Evolutionary conservation across 2,113 vertebrate species (phyloP), one percentile per base, ranked within the genome.

Genomic region (Aphyosemion australe): DNA sequence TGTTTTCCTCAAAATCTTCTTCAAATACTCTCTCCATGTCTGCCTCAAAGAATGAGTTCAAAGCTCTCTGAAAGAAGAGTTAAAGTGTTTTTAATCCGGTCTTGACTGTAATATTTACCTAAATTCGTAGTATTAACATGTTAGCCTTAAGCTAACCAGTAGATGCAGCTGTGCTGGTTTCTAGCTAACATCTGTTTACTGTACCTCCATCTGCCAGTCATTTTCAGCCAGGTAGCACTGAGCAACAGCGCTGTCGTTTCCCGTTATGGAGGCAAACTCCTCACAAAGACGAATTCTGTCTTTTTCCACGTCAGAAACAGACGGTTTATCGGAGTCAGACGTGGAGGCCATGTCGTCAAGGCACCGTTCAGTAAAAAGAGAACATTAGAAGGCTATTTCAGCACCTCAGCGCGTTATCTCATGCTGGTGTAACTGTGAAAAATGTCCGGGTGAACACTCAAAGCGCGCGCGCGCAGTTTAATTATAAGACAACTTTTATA

Each of bases 201-300:
- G 31, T 89, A 98, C 97, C 86, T 98, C 90, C 91, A 97, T 75
- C 16, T 94, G 83, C 97, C 95, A 98, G 16, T 82, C 90, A 74
- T 92, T 95, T 54, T 90, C 89, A 11, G 90, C 88, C 79, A 98
- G 69, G 85, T 90, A 95, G 68, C 92, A 80, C 70, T 89, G 92
- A 13, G 95, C 95, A 50, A 92, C 90, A 0, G 71, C 90, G 34
- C 10, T 19, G 12, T 94, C 94, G 9, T 91, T 89, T 20, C 83
- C 76, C 10, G 94, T 89, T 45, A 97, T 41, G 1, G 74, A 18
- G 1, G 89, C 84, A 61, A 99, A 99, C 63, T 96, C 89, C 0
- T 79, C 86, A 53, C 96, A 96, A 12, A 94, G 74, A 1, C 76
- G 80, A 6, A 15, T 79, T 69, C 93, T 91, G 19, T 64, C 74